A percentile compares a stretch with the other conserved stretches of the same genome.
These are phyloP conservation scores for Phoxinus phoxinus DNA, from an alignment of 2,113 vertebrate genomes.

Conservation along the genomic window DNA sequence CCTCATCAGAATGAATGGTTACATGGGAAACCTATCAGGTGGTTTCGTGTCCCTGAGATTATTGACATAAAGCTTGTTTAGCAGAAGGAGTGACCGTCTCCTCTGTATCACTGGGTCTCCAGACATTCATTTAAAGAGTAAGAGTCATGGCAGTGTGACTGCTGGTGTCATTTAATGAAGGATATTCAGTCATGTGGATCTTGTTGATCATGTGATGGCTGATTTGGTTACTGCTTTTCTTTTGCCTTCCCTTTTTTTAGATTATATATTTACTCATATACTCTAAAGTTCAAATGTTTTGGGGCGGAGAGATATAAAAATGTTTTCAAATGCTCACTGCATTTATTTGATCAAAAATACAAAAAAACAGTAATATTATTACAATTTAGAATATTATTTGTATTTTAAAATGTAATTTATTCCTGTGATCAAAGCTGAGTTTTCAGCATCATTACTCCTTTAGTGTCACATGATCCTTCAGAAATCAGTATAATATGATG, in stretches of 20 bases:
- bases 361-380: not conserved
- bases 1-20: not conserved
- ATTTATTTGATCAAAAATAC: not conserved
- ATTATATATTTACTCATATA: not conserved
- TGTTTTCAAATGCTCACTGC: not conserved
- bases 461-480: not conserved
- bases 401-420: not conserved
- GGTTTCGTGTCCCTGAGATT: not conserved
- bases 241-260: not conserved
- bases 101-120: not conserved
- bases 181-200: not conserved
- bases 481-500: not conserved
- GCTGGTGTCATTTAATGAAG: not conserved
- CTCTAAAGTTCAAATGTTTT: not conserved
- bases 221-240: not conserved
- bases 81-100: not conserved
- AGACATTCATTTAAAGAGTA: not conserved
- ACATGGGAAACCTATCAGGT: not conserved
- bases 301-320: not conserved
- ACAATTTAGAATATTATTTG: not conserved
- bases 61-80: not conserved
- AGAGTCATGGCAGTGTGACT: not conserved
- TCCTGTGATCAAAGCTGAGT: not conserved
- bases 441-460: constrained; percentile 2
- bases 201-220: not conserved